Evolutionary conservation across 2,797 vertebrate genomes (phyloP).

Genomic region (Gymnothorax javanicus): DNA sequence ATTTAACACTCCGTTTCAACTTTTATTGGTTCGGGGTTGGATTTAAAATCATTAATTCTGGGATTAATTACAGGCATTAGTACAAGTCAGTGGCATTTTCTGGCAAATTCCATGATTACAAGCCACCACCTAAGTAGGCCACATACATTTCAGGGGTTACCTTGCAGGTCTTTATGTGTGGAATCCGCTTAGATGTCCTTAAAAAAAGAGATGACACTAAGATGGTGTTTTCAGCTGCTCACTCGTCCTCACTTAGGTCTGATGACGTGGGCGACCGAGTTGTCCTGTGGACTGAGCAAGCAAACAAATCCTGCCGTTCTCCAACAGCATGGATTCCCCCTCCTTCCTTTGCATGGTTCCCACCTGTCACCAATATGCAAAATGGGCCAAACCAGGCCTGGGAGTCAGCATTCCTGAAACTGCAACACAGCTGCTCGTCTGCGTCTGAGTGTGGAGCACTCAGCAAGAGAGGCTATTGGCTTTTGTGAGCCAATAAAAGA

Average conservation of each 20-base stretch:
- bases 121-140: not conserved
- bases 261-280: not conserved
- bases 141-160: not conserved
- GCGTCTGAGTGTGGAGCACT: not conserved
- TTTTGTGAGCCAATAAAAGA: not conserved
- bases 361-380: constrained; percentile 9
- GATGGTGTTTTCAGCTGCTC: not conserved
- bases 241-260: not conserved
- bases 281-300: not conserved
- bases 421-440: not conserved
- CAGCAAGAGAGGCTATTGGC: no score
- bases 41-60: not conserved
- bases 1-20: no score
- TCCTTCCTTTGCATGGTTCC: not conserved
- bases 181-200: not conserved
- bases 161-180: not conserved
- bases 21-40: no score
- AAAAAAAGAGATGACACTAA: not conserved
- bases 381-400: not conserved
- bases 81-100: not conserved
- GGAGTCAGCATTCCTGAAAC: not conserved
- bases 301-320: not conserved
- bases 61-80: not conserved
- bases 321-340: not conserved
- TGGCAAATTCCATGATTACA: not conserved